A percentile compares a stretch with the other conserved stretches of the same genome.
Conservation (phyloP, 2,113 vertebrate genomes). For the Labeo rohita region DNA sequence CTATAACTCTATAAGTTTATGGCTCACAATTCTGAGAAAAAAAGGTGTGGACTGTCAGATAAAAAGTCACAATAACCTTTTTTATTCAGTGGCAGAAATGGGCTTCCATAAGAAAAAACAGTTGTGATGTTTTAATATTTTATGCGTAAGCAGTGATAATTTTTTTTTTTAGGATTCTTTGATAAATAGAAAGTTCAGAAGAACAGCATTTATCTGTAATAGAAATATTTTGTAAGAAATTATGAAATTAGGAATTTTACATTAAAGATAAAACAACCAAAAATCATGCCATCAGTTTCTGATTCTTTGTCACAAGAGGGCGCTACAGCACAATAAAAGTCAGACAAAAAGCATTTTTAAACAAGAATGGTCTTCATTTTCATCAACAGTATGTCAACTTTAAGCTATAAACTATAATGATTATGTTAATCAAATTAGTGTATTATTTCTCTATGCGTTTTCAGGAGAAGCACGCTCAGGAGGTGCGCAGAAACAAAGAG, state of each 20-base stretch:
- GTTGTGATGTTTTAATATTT: neutral
- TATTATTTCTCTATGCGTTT: conserved; percentile 48
- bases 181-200: neutral
- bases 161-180: neutral
- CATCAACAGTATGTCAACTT: neutral
- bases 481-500: conserved; percentile 96
- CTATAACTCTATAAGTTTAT: too few relatives aligned
- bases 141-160: neutral
- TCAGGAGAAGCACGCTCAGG: conserved; percentile 91
- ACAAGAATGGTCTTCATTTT: neutral
- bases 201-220: neutral
- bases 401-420: neutral
- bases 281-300: neutral
- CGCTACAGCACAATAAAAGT: neutral
- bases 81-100: too few relatives aligned
- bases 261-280: neutral
- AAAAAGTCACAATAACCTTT: too few relatives aligned
- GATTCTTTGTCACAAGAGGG: neutral
- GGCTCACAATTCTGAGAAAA: too few relatives aligned
- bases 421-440: neutral
- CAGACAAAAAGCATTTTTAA: neutral
- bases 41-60: too few relatives aligned
- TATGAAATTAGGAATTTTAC: neutral
- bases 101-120: too few relatives aligned
- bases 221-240: too few relatives aligned